Evolutionary conservation across 2,113 vertebrate species (phyloP).

Genomic region (Arvicanthis niloticus): DNA sequence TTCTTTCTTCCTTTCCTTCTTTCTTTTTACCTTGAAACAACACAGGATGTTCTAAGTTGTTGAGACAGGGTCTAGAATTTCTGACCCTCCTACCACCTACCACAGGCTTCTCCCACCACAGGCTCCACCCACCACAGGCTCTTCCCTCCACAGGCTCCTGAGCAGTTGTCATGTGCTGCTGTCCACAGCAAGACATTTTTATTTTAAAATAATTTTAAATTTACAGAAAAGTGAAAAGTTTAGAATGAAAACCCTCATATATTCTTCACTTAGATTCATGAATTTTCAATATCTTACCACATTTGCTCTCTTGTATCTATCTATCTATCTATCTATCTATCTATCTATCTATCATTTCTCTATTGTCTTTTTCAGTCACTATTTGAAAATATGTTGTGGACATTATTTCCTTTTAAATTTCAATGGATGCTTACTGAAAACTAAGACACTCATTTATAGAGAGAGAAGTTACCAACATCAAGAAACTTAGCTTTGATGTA

Average conservation of each 20-base stretch:
- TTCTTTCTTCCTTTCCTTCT: neutral
- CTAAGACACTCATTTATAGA: neutral
- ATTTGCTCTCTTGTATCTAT: neutral
- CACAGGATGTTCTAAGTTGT: neutral
- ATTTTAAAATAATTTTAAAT: slow-evolving; percentile 5
- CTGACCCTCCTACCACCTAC: too few relatives aligned
- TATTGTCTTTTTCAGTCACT: neutral
- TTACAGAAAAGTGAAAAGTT: slow-evolving; percentile 9
- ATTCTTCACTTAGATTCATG: neutral
- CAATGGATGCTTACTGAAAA: neutral
- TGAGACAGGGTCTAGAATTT: neutral
- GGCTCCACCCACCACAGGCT: neutral
- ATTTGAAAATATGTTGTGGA: neutral
- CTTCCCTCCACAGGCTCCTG: neutral
- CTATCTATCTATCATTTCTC: neutral
- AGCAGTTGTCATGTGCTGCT: neutral
- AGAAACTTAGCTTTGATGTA: neutral
- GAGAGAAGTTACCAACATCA: neutral
- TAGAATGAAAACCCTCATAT: neutral
- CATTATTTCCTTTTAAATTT: neutral
- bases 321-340: neutral
- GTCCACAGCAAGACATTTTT: neutral
- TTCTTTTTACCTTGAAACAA: neutral
- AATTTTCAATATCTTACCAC: neutral
- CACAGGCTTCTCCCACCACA: neutral